Base-by-base conservation (phyloP, 2,113 vertebrate genomes). In the Muntiacus reevesi region DNA sequence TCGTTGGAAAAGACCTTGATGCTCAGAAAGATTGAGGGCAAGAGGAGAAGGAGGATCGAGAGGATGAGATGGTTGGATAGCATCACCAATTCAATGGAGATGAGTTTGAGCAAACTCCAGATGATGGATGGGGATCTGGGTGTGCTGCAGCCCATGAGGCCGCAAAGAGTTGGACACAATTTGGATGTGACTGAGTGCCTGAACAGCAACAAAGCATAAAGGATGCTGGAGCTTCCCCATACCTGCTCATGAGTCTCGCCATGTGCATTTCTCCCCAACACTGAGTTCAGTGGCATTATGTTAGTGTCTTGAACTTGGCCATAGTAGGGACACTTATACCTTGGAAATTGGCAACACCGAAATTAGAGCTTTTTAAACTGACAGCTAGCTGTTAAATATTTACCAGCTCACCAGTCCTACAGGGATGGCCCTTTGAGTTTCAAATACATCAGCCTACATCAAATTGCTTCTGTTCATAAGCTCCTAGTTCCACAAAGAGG, bases 341-440 rank as follows among this genome's bases (percentile, higher is more conserved):
- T 89, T 54, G 43, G 8, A 90, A 86, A 89, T 28, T 52, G 43
- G 50, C n/a, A 86, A 59, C 40, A 54, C 5, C 19, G 1, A 28
- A 81, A 19, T 36, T 28, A 71, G 23, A 25, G n/a, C 21, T 95
- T 82, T 88, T 81, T 28, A 95, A 90, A 74, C 28, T 11, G 36
- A 27, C 14, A 84, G 82, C 21, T 81, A 5, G 9, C 64, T 40
- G 47, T 79, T 84, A 40, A 92, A n/a, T 78, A 50, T 79, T 84
- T 89, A 67, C 33, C 33, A 92, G 27, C 6, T 33, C 21, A 76
- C 47, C 15, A 28, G 8, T 83, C 54, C 13, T 82, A 19, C 28
- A 62, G 45, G 47, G 10, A 55, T 28, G 0, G 3, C 11, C 14
- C 6, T 67, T 79, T 85, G 47, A 16, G 36, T 92, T 89, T 40